A percentile compares a stretch with the other conserved stretches of the same genome.
phyloP scores from a whole-genome alignment of 1,140 invertebrate species.

The Eubasilissa regina region DNA sequence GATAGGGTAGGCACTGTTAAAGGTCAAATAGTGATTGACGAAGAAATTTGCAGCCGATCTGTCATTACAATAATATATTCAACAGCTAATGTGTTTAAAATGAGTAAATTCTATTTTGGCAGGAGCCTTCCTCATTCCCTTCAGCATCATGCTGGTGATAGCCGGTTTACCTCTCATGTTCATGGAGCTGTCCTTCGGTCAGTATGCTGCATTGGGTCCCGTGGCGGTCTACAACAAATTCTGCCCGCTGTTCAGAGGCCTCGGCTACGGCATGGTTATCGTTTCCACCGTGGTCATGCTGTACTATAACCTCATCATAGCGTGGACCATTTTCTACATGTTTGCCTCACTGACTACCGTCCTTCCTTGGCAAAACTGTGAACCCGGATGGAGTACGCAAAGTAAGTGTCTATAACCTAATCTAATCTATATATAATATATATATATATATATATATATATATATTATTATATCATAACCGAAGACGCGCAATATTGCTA shows the following conservation, averaged over 20 bases:
- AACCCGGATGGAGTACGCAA: conserved; percentile 82
- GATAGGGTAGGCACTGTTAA: too few species aligned
- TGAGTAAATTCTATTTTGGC: too few species aligned
- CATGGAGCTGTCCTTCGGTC: conserved; percentile 87
- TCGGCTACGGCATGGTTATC: conserved; percentile 89
- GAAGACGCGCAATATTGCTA: too few species aligned
- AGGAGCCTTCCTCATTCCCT: conserved; percentile 88
- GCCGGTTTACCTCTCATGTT: conserved; percentile 91
- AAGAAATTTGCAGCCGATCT: background rate
- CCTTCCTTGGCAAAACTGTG: conserved; percentile 86
- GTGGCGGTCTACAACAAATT: conserved; percentile 81
- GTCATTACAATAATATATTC: background rate
- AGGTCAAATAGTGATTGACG: too few species aligned
- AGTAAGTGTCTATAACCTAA: conserved; percentile 66
- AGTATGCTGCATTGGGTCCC: conserved; percentile 82
- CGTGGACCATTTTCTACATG: conserved; percentile 89
- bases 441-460: too few species aligned
- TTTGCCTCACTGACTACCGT: conserved; percentile 76
- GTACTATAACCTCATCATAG: conserved; percentile 90
- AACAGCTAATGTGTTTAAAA: too few species aligned
- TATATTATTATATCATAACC: too few species aligned
- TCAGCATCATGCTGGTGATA: conserved; percentile 88
- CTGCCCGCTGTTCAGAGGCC: conserved; percentile 79
- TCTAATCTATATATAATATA: too few species aligned
- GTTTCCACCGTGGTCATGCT: conserved; percentile 88